Conservation (phyloP, 2,113 vertebrate genomes). For the Phodopus roborovskii region DNA sequence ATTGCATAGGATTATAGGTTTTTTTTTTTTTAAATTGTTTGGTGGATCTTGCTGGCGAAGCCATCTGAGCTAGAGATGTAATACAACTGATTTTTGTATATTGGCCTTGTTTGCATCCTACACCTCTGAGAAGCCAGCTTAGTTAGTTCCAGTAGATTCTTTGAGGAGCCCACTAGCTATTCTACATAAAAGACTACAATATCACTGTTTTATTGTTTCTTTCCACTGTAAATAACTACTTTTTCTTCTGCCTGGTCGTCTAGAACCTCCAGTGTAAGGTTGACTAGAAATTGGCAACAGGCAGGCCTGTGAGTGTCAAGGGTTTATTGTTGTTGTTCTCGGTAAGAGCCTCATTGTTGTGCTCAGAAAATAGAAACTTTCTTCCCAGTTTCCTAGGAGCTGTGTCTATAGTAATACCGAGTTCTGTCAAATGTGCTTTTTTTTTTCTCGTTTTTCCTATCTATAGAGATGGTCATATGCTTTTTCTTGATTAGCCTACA, state of each 20-base stretch:
- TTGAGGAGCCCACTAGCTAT: not conserved
- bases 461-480: not conserved
- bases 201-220: not conserved
- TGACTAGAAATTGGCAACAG: not conserved
- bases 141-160: not conserved
- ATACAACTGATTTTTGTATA: not conserved
- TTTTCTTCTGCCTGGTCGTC: not conserved
- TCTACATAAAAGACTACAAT: not conserved
- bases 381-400: not conserved
- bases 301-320: not conserved
- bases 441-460: not conserved
- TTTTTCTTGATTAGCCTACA: no score
- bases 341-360: not conserved
- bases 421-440: not conserved
- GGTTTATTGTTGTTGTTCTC: not conserved
- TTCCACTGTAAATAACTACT: not conserved
- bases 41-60: not conserved
- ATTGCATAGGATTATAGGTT: not conserved
- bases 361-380: not conserved
- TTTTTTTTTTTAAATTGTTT: not conserved
- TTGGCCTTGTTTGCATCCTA: not conserved
- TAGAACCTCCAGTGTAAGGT: not conserved
- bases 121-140: not conserved
- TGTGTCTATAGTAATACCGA: not conserved
- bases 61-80: not conserved